Evolutionary conservation across 2,888 invertebrate species (phyloP), one percentile per base, ranked within the genome.

Genomic region (Dicranocentrus wangi): DNA sequence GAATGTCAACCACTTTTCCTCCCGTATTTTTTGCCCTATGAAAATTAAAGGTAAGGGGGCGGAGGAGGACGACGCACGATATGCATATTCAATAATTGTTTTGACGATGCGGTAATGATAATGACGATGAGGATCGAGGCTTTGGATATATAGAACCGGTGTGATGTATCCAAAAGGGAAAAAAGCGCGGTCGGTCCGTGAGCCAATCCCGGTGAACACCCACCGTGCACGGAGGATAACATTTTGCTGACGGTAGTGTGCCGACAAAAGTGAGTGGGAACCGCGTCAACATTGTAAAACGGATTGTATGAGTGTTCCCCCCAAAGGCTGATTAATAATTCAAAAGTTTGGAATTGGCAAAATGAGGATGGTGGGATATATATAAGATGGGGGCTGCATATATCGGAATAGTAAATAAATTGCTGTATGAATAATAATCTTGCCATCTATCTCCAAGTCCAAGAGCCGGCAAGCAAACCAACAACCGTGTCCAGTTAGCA

Each of bases 31-130:
- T n/a, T n/a, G n/a, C n/a, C n/a, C n/a, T n/a, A n/a, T n/a, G n/a
- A n/a, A n/a, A n/a, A n/a, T n/a, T n/a, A n/a, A n/a, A n/a, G n/a
- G n/a, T n/a, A n/a, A n/a, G n/a, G n/a, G n/a, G n/a, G n/a, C n/a
- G n/a, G n/a, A n/a, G n/a, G n/a, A n/a, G n/a, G n/a, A n/a, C n/a
- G n/a, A n/a, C n/a, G n/a, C n/a, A n/a, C n/a, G n/a, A 63, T 55
- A 65, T 75, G 55, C 73, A 75, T 75, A 75, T 75, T 75, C 73
- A 75, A 75, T 72, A 75, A 75, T 75, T 75, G 65, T 53, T 53
- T 21, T 51, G 32, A 23, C 61, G 65, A 63, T 63, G 63, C n/a
- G n/a, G 60, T 43, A 39, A 5, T 51, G 19, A 71, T 43, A 42
- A 47, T 71, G 71, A 71, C 55, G 15, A 63, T 43, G 53, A n/a